Percentiles rank a stretch among this genome's conserved stretches.
Conservation (phyloP, 2,888 invertebrate genomes). For the Heliconius sara region DNA sequence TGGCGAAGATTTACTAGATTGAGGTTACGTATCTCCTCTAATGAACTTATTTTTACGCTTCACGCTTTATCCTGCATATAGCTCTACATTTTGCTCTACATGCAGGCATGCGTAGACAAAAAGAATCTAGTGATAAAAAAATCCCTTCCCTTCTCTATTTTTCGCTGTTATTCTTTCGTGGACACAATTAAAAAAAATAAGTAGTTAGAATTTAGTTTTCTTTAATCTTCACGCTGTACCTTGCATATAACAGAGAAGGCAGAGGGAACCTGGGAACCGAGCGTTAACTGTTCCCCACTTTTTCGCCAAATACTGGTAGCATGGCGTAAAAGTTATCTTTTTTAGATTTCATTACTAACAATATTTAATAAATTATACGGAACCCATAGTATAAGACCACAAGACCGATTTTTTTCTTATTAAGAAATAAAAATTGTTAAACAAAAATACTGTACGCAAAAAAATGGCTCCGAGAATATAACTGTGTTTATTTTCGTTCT, state of each 20-base stretch:
- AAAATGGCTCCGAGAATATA: not conserved
- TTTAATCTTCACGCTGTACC: not conserved
- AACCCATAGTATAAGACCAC: not conserved
- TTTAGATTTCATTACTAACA: too few species aligned
- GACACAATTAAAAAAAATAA: too few species aligned
- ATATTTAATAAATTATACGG: not conserved
- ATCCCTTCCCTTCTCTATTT: too few species aligned
- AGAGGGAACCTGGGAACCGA: too few species aligned
- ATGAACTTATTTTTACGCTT: not conserved
- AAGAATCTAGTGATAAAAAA: too few species aligned
- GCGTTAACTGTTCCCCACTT: too few species aligned
- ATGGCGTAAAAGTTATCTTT: too few species aligned
- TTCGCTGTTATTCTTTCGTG: too few species aligned
- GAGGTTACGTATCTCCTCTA: not conserved
- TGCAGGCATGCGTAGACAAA: not conserved
- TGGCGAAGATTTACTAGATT: not conserved
- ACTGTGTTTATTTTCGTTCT: constrained; percentile 12
- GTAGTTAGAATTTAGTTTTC: not conserved
- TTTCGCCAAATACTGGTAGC: too few species aligned
- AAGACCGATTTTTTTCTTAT: not conserved
- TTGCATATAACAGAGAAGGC: not conserved
- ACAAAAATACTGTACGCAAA: not conserved
- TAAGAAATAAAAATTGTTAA: not conserved
- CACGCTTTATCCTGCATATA: not conserved
- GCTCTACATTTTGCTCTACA: too few species aligned